A percentile compares a stretch with the other conserved stretches of the same genome.
Conservation (phyloP, 2,888 invertebrate genomes). For the Sycophila texana region DNA sequence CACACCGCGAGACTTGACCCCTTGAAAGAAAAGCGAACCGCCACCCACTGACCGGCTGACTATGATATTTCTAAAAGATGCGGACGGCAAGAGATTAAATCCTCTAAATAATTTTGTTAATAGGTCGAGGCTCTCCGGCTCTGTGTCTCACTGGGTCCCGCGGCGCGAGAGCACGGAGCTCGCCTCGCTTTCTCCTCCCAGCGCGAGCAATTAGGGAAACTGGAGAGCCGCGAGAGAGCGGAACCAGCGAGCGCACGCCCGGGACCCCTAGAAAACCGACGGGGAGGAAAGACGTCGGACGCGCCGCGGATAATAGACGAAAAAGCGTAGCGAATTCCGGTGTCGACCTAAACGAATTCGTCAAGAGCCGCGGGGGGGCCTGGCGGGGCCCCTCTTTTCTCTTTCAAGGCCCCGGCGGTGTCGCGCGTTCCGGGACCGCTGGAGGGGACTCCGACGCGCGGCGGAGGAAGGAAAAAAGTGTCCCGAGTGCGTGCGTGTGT, state of each 20-base stretch:
- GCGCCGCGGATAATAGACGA: constrained; percentile 60
- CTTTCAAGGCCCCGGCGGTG: constrained; percentile 50
- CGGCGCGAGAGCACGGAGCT: background rate
- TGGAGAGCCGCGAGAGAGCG: constrained; percentile 29
- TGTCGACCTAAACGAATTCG: constrained; percentile 70
- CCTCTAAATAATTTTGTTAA: constrained; percentile 48
- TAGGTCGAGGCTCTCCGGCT: constrained; percentile 40
- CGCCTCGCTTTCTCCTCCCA: constrained; percentile 35
- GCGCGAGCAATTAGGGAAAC: constrained; percentile 34
- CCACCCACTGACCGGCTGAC: constrained; percentile 46
- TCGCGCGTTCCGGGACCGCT: background rate
- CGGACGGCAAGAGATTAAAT: constrained; percentile 43
- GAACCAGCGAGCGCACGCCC: constrained; percentile 12
- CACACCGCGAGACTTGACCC: too few relatives aligned
- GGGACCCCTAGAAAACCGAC: constrained; percentile 51
- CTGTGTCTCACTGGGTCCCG: background rate
- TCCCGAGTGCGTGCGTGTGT: background rate
- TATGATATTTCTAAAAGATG: constrained; percentile 39
- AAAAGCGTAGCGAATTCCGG: constrained; percentile 71
- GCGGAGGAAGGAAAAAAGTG: background rate
- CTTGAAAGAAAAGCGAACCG: background rate
- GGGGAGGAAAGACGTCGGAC: constrained; percentile 3
- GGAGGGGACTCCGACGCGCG: background rate
- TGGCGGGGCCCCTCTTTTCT: constrained; percentile 37
- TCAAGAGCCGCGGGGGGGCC: constrained; percentile 66